Conservation (phyloP, 1,140 invertebrate species). For the Paracyclopina nana region DNA sequence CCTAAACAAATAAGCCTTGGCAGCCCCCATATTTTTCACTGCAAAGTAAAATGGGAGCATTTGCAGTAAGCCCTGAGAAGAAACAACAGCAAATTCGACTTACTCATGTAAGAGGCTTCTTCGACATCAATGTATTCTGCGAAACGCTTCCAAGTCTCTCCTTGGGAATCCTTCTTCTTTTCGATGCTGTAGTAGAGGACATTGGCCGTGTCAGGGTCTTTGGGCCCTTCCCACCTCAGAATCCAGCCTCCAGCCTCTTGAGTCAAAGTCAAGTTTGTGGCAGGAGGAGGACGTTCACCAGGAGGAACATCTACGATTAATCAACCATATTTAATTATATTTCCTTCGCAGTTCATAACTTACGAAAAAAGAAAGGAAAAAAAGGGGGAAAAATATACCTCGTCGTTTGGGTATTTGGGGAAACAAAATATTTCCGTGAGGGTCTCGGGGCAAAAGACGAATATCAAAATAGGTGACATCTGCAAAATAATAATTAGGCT, state of each 20-base stretch:
- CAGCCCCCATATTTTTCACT: constrained; percentile 77
- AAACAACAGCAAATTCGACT: background rate
- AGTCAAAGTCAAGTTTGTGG: constrained; percentile 3
- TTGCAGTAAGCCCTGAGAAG: background rate
- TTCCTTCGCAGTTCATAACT: no score
- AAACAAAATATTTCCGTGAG: constrained; percentile 1
- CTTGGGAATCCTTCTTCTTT: constrained; percentile 11
- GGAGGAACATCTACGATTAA: constrained; percentile 13
- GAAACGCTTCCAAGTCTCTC: constrained; percentile 7
- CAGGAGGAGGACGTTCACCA: constrained; percentile 3
- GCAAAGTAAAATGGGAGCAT: constrained; percentile 22
- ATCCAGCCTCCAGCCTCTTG: constrained; percentile 13
- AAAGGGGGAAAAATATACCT: constrained; percentile 1
- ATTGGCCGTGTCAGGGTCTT: background rate
- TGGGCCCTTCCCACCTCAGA: constrained; percentile 5
- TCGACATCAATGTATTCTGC: constrained; percentile 14
- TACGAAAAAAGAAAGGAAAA: no score
- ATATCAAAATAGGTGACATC: constrained; percentile 13
- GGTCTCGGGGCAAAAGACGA: background rate
- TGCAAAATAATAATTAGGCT: constrained; percentile 12
- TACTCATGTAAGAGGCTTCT: constrained; percentile 14
- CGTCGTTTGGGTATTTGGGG: constrained; percentile 2
- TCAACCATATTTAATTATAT: no score
- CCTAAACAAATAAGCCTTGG: constrained; percentile 69
- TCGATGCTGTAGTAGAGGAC: constrained; percentile 12